phyloP scores from a whole-genome alignment of 2,888 invertebrate genomes.

The Drosophila picticornis region DNA sequence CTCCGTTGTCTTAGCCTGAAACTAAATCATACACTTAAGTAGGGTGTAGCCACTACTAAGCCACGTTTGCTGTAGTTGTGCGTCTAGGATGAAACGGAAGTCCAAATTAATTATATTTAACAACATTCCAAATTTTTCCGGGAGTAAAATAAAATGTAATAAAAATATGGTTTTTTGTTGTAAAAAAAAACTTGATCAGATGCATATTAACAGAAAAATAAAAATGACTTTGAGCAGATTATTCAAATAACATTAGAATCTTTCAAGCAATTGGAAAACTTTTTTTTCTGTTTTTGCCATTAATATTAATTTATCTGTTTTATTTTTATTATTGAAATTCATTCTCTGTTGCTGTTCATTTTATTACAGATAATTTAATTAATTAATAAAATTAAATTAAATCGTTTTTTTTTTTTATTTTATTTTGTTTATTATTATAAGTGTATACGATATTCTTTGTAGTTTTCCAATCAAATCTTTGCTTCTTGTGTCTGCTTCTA shows the following conservation, averaged over 20 bases:
- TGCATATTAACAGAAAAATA: background rate
- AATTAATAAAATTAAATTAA: background rate
- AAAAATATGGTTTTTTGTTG: background rate
- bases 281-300: background rate
- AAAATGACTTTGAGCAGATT: background rate
- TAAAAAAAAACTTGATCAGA: background rate
- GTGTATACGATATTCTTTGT: slow-evolving; percentile 25
- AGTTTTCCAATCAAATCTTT: background rate
- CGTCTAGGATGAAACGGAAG: background rate
- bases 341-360: background rate
- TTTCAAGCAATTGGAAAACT: background rate
- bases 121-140: background rate
- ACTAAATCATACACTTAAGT: slow-evolving; percentile 6
- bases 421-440: background rate
- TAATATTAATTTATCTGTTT: background rate
- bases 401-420: background rate
- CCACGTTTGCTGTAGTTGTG: background rate
- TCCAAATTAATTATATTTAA: background rate
- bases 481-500: slow-evolving; percentile 60
- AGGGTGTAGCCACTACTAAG: background rate
- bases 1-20: slow-evolving; percentile 50
- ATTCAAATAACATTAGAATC: background rate
- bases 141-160: background rate
- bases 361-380: background rate
- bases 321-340: background rate